A percentile compares a stretch with the other conserved stretches of the same genome.
Conservation (phyloP, 2,113 vertebrate species). For the Ictidomys tridecemlineatus region DNA sequence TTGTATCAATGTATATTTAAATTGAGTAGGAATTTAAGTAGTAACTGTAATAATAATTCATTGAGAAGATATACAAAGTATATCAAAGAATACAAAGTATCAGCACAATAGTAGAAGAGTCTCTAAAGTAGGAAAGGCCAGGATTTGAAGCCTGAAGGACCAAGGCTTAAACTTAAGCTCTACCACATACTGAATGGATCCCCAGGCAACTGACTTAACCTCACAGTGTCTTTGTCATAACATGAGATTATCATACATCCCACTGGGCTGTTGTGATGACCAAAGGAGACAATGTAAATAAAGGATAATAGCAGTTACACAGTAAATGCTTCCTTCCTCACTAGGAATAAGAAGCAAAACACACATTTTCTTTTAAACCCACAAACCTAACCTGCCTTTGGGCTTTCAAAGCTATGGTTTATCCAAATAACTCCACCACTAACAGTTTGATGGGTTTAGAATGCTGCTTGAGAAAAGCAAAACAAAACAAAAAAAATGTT, state of each 20-base stretch:
- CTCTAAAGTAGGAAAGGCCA: not conserved
- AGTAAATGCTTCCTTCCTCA: constrained; percentile 50
- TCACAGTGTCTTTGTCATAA: not conserved
- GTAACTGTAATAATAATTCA: not conserved
- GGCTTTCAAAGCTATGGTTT: constrained; percentile 48
- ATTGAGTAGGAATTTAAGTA: not conserved
- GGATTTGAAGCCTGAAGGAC: not conserved
- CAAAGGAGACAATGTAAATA: constrained; percentile 12
- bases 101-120: not conserved
- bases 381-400: not conserved
- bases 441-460: constrained; percentile 35
- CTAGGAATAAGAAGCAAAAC: constrained; percentile 47
- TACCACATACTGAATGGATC: not conserved
- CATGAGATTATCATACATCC: not conserved
- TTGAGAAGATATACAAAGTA: not conserved
- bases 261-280: not conserved
- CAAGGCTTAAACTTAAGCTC: not conserved
- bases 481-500: constrained; percentile 9
- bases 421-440: constrained; percentile 24
- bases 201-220: not conserved
- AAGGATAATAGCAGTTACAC: constrained; percentile 6
- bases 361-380: constrained; percentile 47
- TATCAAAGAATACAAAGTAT: not conserved
- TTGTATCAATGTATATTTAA: not conserved
- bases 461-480: constrained; percentile 5